Percentiles rank a stretch among this genome's conserved stretches.
Evolutionary conservation across 2,797 vertebrate genomes (phyloP).

Genomic region (Luscinia luscinia): DNA sequence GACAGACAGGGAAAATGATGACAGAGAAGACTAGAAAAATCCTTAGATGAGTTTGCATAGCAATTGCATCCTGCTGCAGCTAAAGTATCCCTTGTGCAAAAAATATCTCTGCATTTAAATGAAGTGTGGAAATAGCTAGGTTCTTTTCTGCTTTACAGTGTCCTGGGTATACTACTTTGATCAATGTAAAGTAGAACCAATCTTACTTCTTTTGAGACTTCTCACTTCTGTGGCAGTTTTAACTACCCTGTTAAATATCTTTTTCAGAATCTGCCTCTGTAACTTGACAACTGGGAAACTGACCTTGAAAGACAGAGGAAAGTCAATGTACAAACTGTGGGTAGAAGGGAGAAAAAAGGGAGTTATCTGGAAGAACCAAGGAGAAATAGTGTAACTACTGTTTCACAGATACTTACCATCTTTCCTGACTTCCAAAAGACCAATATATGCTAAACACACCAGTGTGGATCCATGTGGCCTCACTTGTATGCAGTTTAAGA

Average conservation of each 20-base stretch:
- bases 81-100: not conserved
- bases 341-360: not conserved
- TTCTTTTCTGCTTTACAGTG: not conserved
- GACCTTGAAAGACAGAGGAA: not conserved
- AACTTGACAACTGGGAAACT: not conserved
- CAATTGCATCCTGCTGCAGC: not conserved
- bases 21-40: not conserved
- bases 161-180: not conserved
- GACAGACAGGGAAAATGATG: not conserved
- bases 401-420: not conserved
- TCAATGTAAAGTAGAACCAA: not conserved
- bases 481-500: not conserved
- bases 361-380: not conserved
- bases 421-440: not conserved
- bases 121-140: not conserved
- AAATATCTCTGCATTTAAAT: constrained; percentile 20
- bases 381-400: not conserved
- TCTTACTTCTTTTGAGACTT: constrained; percentile 6
- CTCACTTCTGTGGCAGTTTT: not conserved
- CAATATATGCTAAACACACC: not conserved
- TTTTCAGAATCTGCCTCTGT: not conserved
- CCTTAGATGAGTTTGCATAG: not conserved
- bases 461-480: not conserved
- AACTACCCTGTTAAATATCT: not conserved
- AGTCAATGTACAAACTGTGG: not conserved